Base-by-base conservation (phyloP, 2,797 vertebrate species). In the Gymnopithys bicolor region DNA sequence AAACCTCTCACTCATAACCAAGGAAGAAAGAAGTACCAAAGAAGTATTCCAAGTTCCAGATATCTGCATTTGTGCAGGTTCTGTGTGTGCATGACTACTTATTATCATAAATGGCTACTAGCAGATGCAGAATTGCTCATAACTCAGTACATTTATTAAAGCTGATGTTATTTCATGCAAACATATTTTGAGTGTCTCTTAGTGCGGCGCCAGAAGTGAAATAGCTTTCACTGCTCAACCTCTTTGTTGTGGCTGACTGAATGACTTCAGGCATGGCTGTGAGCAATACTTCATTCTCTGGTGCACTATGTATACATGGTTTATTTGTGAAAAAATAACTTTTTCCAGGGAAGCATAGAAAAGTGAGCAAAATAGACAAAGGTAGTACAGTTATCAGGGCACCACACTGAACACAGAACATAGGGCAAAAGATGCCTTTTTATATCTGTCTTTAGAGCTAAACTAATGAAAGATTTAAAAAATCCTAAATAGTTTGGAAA, bases 191-290 rank as follows among this genome's bases (percentile, higher is more conserved):
- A 89, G 45, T 17, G 12, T 63, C 56, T 80, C 60, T 67, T 82
- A 63, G 58, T 2, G 2, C 78, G 86, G 87, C 1, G 13, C 86
- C 81, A 92, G 86, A 93, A 92, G 43, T 85, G 75, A 95, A 96
- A 92, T 93, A 85, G 89, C 90, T 97, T 95, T 93, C 45, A 39
- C 64, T 82, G 75, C 41, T 93, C 83, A 87, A 25, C 30, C 93
- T 89, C 84, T 93, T 95, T 95, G 37, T 87, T 92, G 81, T 94
- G 92, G 64, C 64, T 93, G 86, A 82, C 67, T 93, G 81, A 93
- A 95, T 87, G 24, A 94, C 75, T 96, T 84, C 70, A 93, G 90
- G 78, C 92, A 80, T 79, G 64, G 68, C 84, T 95, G 68, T 52
- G 23, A 94, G 82, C 89, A 95, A 74, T 85, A 51, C 68, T 94